Evolutionary conservation across 2,113 vertebrate genomes (phyloP).

Genomic region (Hystrix cristata): DNA sequence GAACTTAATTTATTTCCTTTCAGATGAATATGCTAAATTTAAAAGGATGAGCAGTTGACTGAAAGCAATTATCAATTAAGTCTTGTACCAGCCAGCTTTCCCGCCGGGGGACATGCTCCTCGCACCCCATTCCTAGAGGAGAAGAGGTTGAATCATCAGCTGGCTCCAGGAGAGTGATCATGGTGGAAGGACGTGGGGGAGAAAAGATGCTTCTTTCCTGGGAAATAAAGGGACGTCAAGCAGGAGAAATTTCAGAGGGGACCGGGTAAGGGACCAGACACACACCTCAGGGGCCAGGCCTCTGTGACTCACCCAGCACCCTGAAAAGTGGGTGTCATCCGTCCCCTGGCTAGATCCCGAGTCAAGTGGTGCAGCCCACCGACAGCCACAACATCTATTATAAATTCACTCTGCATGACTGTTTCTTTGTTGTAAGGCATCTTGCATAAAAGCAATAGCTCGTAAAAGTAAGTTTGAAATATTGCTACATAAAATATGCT

Average conservation of each 20-base stretch:
- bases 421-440: neutral
- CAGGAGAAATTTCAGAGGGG: neutral
- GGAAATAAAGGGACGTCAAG: no score
- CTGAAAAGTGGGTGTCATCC: no score
- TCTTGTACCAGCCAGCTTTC: neutral
- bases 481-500: neutral
- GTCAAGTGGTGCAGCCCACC: neutral
- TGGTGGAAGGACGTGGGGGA: neutral
- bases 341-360: no score
- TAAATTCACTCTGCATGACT: neutral
- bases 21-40: conserved; percentile 36
- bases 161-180: neutral
- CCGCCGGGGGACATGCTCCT: neutral
- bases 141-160: neutral
- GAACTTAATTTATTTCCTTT: neutral
- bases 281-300: neutral
- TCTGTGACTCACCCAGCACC: neutral
- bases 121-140: neutral
- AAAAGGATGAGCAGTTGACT: neutral
- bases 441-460: neutral
- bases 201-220: neutral
- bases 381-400: neutral
- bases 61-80: neutral
- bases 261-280: neutral
- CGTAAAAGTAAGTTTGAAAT: neutral